phyloP scores from a whole-genome alignment of 2,888 invertebrate genomes.

The Lasioglossum leucozonium region DNA sequence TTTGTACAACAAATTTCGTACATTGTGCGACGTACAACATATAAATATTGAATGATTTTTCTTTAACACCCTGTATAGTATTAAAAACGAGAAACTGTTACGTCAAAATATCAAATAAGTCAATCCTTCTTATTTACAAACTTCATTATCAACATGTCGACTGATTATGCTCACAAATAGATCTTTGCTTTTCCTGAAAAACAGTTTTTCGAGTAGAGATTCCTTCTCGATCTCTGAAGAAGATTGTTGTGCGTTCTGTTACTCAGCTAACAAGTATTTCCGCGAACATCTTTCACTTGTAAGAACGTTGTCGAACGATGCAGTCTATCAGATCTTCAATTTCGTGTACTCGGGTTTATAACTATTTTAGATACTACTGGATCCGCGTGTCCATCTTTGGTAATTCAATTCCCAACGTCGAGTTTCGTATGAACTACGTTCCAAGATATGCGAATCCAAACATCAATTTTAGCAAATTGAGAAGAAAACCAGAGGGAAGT shows the following conservation, averaged over 20 bases:
- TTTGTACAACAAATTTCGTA: no score
- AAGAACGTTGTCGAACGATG: neutral
- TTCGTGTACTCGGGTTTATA: neutral
- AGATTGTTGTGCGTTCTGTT: no score
- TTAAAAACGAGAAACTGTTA: neutral
- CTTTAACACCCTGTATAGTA: no score
- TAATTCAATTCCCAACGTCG: constrained; percentile 67
- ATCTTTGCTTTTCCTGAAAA: neutral
- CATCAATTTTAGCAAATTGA: constrained; percentile 52
- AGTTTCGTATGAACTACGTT: constrained; percentile 35
- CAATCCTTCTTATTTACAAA: no score
- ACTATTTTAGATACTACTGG: constrained; percentile 19
- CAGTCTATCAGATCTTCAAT: neutral
- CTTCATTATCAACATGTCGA: no score
- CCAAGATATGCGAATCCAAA: constrained; percentile 45
- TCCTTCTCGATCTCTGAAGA: no score
- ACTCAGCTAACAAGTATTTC: neutral
- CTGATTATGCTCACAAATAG: neutral
- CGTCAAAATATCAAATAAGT: no score
- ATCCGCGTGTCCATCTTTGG: constrained; percentile 40
- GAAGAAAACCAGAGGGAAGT: constrained; percentile 30
- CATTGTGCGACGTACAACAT: no score
- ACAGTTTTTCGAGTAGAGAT: no score
- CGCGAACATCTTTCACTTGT: neutral
- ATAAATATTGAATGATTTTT: no score